Evolutionary conservation across 92 coral and sea anemone species (phyloP).

Genomic region (Porites evermanni): DNA sequence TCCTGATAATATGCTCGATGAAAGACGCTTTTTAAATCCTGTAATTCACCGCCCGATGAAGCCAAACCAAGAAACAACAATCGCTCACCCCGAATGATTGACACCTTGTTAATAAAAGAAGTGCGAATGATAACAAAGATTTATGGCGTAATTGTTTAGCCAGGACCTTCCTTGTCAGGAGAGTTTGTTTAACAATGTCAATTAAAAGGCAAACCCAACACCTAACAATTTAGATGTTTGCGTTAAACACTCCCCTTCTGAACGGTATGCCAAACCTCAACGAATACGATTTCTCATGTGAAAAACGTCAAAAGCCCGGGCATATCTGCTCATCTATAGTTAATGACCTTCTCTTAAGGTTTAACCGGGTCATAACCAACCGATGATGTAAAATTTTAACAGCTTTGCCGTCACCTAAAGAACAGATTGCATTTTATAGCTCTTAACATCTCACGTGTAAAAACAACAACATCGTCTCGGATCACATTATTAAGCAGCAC

Average conservation of each 20-base stretch:
- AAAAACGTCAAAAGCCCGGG: background rate
- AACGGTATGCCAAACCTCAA: background rate
- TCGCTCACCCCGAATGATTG: conserved; percentile 84
- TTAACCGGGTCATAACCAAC: conserved; percentile 46
- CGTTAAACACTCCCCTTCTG: conserved; percentile 20
- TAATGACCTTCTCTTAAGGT: conserved; percentile 53
- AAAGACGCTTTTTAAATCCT: conserved; percentile 87
- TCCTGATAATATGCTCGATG: conserved; percentile 85
- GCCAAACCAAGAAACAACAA: conserved; percentile 52
- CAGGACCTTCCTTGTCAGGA: conserved; percentile 75
- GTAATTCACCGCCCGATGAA: conserved; percentile 76
- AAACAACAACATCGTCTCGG: conserved; percentile 26
- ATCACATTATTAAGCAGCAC: conserved; percentile 48
- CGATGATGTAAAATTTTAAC: conserved; percentile 61
- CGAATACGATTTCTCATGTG: background rate
- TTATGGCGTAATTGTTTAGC: conserved; percentile 77
- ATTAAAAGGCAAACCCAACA: conserved; percentile 56
- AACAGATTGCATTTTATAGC: conserved; percentile 46
- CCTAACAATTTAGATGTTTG: conserved; percentile 54
- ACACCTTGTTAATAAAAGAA: conserved; percentile 83
- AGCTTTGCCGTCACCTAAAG: conserved; percentile 31
- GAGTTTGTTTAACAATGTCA: conserved; percentile 79
- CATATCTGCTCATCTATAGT: conserved; percentile 46
- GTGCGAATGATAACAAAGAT: conserved; percentile 82
- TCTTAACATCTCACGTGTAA: conserved; percentile 47